Base-by-base conservation (phyloP, 2,797 vertebrate genomes). In the Semotilus atromaculatus region DNA sequence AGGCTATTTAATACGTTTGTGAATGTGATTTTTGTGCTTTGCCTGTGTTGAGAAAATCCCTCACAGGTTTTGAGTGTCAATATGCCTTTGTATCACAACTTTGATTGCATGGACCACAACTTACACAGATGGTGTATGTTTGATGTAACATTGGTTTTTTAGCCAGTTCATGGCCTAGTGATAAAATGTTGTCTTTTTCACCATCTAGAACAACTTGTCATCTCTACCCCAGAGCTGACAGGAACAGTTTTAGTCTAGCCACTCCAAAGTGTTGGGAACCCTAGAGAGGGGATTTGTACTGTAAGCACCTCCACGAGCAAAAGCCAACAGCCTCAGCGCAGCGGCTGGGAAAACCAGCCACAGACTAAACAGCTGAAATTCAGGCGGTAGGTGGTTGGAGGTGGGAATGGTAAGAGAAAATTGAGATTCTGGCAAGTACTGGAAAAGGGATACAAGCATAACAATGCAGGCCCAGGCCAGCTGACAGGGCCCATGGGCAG, bases 351-450 rank as follows among this genome's bases (percentile, higher is more conserved):
- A 95, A 94, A 93, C 90, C 91, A 90, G 91, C 90, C 89, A 91
- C 92, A 95, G 95, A 95, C 94, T 94, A 95, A 95, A 95, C 94
- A 94, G 88, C 90, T 91, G 86, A 92, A 82, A 74, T 91, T 90
- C 87, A 92, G 92, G 92, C 91, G 73, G 86, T 72, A 85, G 83
- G 86, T 55, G 58, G 45, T 71, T 66, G 51, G 29, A 83, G 51
- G 76, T 21, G 29, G 60, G 77, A 79, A 31, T 34, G 21, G 66
- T 64, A 77, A 82, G 88, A 87, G 91, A 88, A 88, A 90, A 91
- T 89, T 92, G 91, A 91, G 93, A 93, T 93, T 93, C 93, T 90
- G 89, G 89, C 90, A 51, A 84, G 90, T 91, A 87, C 88, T 94
- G 87, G 92, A 94, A 94, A 95, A 90, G 88, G 79, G 90, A 94